Conservation (phyloP, 2,888 invertebrate species). For the Monoplex corrugatus region DNA sequence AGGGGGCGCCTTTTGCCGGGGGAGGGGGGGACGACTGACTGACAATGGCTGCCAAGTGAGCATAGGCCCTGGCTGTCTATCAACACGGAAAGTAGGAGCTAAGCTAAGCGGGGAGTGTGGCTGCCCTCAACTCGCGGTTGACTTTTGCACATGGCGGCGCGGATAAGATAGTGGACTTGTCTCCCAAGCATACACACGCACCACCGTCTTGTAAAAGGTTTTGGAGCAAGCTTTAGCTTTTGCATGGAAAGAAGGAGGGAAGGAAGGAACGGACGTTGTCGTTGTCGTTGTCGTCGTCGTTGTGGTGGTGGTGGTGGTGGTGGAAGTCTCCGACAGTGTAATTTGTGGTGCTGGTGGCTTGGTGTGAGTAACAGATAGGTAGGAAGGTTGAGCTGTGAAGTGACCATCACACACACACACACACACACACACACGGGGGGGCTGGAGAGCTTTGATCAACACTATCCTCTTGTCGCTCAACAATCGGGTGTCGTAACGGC, state of each 20-base stretch:
- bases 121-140: neutral
- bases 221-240: neutral
- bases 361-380: no score
- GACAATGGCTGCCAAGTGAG: slow-evolving; percentile 37
- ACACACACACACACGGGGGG: no score
- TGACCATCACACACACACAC: no score
- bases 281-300: neutral
- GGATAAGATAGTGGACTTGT: slow-evolving; percentile 21
- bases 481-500: no score
- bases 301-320: neutral
- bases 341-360: neutral
- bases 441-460: no score
- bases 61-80: neutral
- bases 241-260: neutral
- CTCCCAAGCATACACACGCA: neutral
- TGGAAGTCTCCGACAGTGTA: no score
- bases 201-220: no score
- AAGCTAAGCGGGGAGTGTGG: neutral
- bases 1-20: neutral
- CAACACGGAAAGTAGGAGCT: slow-evolving; percentile 27
- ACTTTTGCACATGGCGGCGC: neutral
- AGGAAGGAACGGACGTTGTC: neutral
- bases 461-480: no score
- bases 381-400: no score
- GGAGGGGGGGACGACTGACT: no score